Base-by-base conservation (phyloP, 2,113 vertebrate species). In the Actenoides lindsayi region DNA sequence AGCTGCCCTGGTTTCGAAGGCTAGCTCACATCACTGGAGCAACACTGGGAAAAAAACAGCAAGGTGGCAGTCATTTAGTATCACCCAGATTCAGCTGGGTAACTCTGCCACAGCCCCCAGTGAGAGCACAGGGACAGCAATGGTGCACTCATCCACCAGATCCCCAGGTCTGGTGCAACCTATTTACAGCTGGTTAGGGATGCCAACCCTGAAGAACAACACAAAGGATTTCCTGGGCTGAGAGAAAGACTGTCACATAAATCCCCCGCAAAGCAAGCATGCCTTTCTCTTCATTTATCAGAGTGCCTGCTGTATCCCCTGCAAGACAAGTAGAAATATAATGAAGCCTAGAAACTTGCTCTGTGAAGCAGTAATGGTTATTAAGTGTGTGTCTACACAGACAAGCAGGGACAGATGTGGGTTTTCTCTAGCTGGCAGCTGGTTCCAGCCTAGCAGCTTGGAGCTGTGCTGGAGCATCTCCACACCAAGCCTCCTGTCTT, bases 271-370 rank as follows among this genome's bases (percentile, higher is more conserved):
- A 87, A 87, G 57, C 35, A 89, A 93, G 86, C 60, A 50, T 25
- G 39, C 30, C 35, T 68, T 86, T 95, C 73, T 90, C 64, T 67
- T 83, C 33, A 90, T 93, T 89, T 79, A 84, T 90, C 88, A 94
- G n/a, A 59, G 46, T 0, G 0, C 56, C 39, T 92, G 51, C 73
- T 84, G 35, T 59, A 48, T 56, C 35, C 31, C 28, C 39, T 81
- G 83, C 46, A 93, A 94, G 83, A 71, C 76, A 89, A 74, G 42
- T 48, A 6, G 93, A 94, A 94, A 60, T 28, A 78, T 41, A 92
- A 87, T 18, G 25, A 93, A 93, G 65, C 48, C 33, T 37, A 84
- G 85, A 89, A 74, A 78, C 39, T 75, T 53, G 33, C 83, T 84
- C 62, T 53, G 56, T 69, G 83, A 94, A 94, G 83, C 82, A 83